Evolutionary conservation across 1,140 invertebrate species (phyloP).

Genomic region (Leptonema lineaticorne): DNA sequence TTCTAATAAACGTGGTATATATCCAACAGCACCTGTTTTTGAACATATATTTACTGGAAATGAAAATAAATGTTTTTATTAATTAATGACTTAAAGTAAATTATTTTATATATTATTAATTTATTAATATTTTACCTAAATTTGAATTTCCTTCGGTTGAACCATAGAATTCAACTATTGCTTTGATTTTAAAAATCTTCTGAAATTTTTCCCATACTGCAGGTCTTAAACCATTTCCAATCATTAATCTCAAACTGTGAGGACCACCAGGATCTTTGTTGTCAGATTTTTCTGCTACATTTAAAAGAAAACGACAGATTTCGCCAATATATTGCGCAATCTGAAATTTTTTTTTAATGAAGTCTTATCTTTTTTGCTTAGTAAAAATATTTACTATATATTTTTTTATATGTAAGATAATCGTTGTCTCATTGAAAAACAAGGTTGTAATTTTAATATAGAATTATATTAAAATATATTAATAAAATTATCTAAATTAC

Average conservation of each 20-base stretch:
- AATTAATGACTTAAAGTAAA: too few species aligned
- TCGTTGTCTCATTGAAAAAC: too few species aligned
- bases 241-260: slow-evolving; percentile 82
- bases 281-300: slow-evolving; percentile 58
- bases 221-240: slow-evolving; percentile 90
- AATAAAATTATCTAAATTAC: too few species aligned
- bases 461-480: too few species aligned
- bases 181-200: slow-evolving; percentile 75
- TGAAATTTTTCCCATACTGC: slow-evolving; percentile 93
- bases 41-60: slow-evolving; percentile 54
- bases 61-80: neutral
- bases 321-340: slow-evolving; percentile 96
- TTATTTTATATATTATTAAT: too few species aligned
- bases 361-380: neutral
- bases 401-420: too few species aligned
- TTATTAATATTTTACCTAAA: slow-evolving; percentile 75
- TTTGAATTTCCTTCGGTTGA: slow-evolving; percentile 96
- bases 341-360: slow-evolving; percentile 49
- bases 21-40: slow-evolving; percentile 85
- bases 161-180: slow-evolving; percentile 91
- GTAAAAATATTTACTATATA: too few species aligned
- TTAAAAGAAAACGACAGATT: slow-evolving; percentile 90
- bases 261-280: slow-evolving; percentile 65
- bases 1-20: slow-evolving; percentile 69
- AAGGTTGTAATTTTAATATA: too few species aligned